A percentile compares a stretch with the other conserved stretches of the same genome.
phyloP scores from a whole-genome alignment of 1,140 invertebrate genomes.

The Drosophila sproati region DNA sequence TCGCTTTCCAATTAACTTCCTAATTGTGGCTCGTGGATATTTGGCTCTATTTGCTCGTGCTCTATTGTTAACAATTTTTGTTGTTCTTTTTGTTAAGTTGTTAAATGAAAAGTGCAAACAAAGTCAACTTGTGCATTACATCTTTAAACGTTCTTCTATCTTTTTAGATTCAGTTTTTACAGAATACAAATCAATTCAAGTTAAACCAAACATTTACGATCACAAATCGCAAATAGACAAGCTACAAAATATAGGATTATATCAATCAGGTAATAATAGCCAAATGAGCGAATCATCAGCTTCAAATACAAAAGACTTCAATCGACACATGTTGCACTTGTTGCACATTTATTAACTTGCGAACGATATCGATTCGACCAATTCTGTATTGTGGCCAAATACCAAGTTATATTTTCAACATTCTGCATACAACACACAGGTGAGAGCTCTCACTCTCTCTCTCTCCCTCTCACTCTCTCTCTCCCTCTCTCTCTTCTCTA shows the following conservation, averaged over 20 bases:
- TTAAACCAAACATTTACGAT: not conserved
- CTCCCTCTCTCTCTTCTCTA: not conserved
- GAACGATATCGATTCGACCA: not conserved
- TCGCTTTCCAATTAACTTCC: not conserved
- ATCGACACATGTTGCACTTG: conserved; percentile 20
- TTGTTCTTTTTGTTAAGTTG: conserved; percentile 39
- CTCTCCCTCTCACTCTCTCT: not conserved
- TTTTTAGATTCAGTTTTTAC: not conserved
- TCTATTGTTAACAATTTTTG: conserved; percentile 4
- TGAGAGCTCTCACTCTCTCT: no score
- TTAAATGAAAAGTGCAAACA: conserved; percentile 19
- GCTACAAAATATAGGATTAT: not conserved
- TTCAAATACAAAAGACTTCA: not conserved
- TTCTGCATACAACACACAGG: no score
- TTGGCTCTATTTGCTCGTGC: not conserved
- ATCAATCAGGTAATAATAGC: not conserved
- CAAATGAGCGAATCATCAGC: not conserved
- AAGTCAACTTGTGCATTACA: not conserved
- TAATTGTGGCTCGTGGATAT: conserved; percentile 3
- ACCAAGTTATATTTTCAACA: no score
- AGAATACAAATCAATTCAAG: not conserved
- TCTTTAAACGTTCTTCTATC: no score
- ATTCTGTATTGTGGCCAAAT: no score
- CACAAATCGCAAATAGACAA: not conserved
- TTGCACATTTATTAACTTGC: conserved; percentile 14